phyloP scores from a whole-genome alignment of 1,140 invertebrate species.

The Papilio polyxenes region DNA sequence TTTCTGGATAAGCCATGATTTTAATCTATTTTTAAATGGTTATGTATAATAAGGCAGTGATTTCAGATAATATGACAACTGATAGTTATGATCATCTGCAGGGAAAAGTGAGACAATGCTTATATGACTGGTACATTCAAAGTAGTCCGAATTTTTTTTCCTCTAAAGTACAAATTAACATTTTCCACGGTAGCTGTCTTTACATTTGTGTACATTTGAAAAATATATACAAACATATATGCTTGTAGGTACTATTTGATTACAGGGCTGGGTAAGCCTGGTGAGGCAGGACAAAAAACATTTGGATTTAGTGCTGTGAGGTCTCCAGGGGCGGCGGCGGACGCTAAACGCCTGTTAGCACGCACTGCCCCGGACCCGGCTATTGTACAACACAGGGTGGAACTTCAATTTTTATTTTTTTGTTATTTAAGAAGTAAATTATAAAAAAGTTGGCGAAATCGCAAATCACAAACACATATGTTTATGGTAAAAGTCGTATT shows the following conservation, averaged over 20 bases:
- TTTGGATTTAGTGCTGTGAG: slow-evolving; percentile 63
- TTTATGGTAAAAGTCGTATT: too few species aligned
- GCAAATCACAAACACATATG: too few species aligned
- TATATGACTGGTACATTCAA: too few species aligned
- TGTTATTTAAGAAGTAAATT: background rate
- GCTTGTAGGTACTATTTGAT: slow-evolving; percentile 42
- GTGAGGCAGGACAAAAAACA: slow-evolving; percentile 46
- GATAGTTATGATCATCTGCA: too few species aligned
- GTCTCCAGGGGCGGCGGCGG: slow-evolving; percentile 54
- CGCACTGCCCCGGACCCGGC: slow-evolving; percentile 59
- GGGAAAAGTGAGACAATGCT: too few species aligned
- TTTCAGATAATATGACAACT: too few species aligned
- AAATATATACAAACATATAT: background rate
- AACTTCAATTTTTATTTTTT: background rate
- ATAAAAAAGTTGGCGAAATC: too few species aligned
- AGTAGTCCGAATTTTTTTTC: background rate
- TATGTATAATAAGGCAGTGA: too few species aligned
- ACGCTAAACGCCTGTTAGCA: slow-evolving; percentile 79
- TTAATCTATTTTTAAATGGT: too few species aligned
- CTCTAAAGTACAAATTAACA: background rate
- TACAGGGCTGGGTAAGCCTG: slow-evolving; percentile 40
- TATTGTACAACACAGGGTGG: slow-evolving; percentile 50
- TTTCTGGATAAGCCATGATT: too few species aligned
- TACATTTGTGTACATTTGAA: background rate
- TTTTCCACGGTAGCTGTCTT: background rate